Base-by-base conservation (phyloP, 2,797 vertebrate species). In the Sphaeramia orbicularis region DNA sequence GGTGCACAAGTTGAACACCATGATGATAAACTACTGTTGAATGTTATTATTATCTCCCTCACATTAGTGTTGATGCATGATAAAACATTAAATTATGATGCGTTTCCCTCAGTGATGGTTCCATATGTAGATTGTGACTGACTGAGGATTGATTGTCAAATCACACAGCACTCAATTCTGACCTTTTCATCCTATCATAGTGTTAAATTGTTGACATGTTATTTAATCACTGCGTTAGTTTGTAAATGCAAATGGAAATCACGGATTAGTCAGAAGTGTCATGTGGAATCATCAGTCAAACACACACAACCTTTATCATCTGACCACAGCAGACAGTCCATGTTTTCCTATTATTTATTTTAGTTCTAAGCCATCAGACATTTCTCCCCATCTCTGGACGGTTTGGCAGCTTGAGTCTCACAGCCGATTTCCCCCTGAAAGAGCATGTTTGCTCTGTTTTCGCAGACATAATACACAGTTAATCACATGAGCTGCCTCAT, bases 341-440 rank as follows among this genome's bases (percentile, higher is more conserved):
- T 75, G 71, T 58, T 10, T 51, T 64, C 13, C 32, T 8, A 35
- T 35, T 35, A 57, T 53, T 70, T 76, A 57, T 53, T 70, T 76
- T 58, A 54, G 67, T 65, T 47, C 52, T 48, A 52, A 47, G 40
- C 4, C 36, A 24, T 4, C 12, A 24, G 11, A 54, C n/a, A 52
- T 45, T 50, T 57, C 16, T 40, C 36, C 37, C 30, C 14, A 45
- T 60, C 44, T 35, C 16, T 59, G 42, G 43, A 49, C 65, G 64
- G n/a, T 49, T 50, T 16, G 47, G 21, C 44, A 36, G 43, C 30
- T 21, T 7, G 13, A 45, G 24, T 11, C 35, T 36, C n/a, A 53
- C 1, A n/a, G 51, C 8, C 40, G 19, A 60, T 38, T 4, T 35
- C n/a, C 10, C 19, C 21, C 32, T 41, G n/a, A 56, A 7, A 15